Conservation (phyloP, 2,113 vertebrate species). For the Ammodytes dubius region DNA sequence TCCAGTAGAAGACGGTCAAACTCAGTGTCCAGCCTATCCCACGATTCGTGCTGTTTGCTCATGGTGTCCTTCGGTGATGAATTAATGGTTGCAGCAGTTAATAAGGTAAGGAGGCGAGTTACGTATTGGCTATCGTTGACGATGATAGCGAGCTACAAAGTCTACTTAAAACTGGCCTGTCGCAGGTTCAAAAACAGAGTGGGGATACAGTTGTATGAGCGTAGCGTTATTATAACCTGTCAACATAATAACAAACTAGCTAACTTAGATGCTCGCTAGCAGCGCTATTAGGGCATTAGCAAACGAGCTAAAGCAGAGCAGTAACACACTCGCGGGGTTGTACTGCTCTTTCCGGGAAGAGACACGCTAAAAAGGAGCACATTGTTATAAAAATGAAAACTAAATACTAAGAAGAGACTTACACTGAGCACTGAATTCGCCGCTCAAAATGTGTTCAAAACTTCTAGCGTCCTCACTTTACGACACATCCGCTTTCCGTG, state of each 20-base stretch:
- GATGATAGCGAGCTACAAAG: neutral
- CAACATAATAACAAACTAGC: neutral
- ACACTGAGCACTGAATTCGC: slow-evolving; percentile 31
- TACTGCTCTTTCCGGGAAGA: neutral
- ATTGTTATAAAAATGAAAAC: neutral
- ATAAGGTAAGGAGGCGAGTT: too few relatives aligned
- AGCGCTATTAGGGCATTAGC: slow-evolving; percentile 12
- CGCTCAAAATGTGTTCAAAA: slow-evolving; percentile 78
- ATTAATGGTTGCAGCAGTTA: too few relatives aligned
- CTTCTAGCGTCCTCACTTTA: slow-evolving; percentile 36
- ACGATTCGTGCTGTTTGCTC: slow-evolving; percentile 85
- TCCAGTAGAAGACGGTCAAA: slow-evolving; percentile 92
- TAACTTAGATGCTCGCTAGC: neutral
- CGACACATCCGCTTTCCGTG: slow-evolving; percentile 78
- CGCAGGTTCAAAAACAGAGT: neutral
- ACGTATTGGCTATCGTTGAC: neutral
- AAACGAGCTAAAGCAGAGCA: slow-evolving; percentile 7
- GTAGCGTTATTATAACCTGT: neutral
- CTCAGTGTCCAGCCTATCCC: slow-evolving; percentile 89
- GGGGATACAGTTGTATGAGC: neutral
- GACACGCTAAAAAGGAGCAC: rapidly evolving
- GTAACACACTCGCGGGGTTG: neutral
- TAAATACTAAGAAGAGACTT: neutral
- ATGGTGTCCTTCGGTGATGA: slow-evolving; percentile 71
- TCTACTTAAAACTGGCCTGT: neutral